phyloP scores from a whole-genome alignment of 2,888 invertebrate species.

The Litoditis marina region DNA sequence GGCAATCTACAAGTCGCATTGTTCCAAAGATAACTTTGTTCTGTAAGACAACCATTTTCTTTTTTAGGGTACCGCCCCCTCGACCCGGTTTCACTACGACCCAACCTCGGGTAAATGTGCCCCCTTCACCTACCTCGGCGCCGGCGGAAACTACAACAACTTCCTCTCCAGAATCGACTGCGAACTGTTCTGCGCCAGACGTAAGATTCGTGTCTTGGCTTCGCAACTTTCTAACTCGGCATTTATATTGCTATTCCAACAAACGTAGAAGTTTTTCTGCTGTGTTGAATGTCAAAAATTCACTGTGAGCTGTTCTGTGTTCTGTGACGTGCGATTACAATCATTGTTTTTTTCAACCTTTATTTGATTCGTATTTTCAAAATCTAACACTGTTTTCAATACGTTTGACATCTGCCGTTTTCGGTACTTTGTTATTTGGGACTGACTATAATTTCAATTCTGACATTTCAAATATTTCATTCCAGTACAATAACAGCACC shows the following conservation, averaged over 20 bases:
- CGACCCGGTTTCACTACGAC: conserved; percentile 49
- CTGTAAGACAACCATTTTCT: too few relatives aligned
- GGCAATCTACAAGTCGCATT: too few relatives aligned
- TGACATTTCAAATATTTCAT: neutral
- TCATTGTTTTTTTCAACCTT: conserved; percentile 2
- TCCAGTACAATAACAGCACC: neutral
- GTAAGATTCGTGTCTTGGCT: conserved; percentile 23
- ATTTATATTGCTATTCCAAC: too few relatives aligned
- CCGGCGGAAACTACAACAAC: conserved; percentile 53
- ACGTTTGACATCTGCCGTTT: neutral
- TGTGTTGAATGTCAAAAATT: too few relatives aligned
- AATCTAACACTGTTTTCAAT: too few relatives aligned
- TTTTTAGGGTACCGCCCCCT: conserved; percentile 37
- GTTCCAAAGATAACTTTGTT: too few relatives aligned
- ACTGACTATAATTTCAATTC: neutral
- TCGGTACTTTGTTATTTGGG: neutral
- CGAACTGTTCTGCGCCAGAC: conserved; percentile 43
- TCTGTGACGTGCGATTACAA: too few relatives aligned
- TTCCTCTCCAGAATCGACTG: conserved; percentile 50
- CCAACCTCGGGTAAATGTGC: conserved; percentile 40
- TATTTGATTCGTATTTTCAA: too few relatives aligned
- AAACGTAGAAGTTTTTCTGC: too few relatives aligned
- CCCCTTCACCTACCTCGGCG: conserved; percentile 48
- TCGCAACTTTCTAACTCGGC: neutral
- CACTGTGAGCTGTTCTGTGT: too few relatives aligned